Percentiles rank a stretch among this genome's conserved stretches.
These are phyloP conservation scores for Oxyscelio sp. DNA, from an alignment of 2,888 invertebrate species.

Conservation along the genomic window DNA sequence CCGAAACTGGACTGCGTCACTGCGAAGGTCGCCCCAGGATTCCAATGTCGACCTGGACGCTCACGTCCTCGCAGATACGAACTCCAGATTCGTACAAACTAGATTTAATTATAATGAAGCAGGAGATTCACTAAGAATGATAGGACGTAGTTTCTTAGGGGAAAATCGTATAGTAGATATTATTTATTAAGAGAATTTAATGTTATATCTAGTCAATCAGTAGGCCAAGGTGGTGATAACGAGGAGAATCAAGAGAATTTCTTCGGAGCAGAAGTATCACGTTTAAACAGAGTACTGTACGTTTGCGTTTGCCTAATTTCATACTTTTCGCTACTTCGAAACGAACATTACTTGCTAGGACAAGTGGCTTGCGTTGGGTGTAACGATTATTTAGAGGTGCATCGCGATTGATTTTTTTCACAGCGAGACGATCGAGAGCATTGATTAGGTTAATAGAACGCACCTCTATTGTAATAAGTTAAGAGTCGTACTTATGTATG, in stretches of 20 bases:
- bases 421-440: too few species aligned
- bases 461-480: too few species aligned
- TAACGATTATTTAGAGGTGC: background rate
- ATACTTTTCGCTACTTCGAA: conserved; percentile 1
- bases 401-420: background rate
- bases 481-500: too few species aligned
- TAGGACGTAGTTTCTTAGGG: conserved; percentile 52
- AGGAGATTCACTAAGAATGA: conserved; percentile 37
- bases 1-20: too few species aligned
- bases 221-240: conserved; percentile 48
- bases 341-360: background rate
- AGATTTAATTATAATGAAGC: too few species aligned
- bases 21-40: too few species aligned
- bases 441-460: too few species aligned
- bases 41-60: too few species aligned
- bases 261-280: conserved; percentile 17
- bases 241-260: conserved; percentile 14
- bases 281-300: background rate
- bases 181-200: conserved; percentile 69
- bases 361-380: background rate
- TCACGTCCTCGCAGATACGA: too few species aligned
- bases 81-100: too few species aligned
- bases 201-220: conserved; percentile 69
- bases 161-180: conserved; percentile 56
- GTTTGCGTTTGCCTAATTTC: background rate